phyloP scores from a whole-genome alignment of 2,113 vertebrate species.

The Pteropus alecto region DNA sequence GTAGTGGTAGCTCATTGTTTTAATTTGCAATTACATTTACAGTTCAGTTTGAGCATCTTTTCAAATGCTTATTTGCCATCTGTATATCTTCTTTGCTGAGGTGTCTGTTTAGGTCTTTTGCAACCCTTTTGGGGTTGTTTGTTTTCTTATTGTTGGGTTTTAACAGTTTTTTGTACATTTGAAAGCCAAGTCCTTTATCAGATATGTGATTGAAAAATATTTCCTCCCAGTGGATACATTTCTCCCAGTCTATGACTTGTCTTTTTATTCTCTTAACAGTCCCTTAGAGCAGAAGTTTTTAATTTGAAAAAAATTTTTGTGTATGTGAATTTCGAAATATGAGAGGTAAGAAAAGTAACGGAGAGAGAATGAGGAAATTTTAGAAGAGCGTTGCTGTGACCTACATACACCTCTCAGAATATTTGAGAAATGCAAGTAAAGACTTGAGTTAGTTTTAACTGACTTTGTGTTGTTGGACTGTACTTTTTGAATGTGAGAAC shows the following conservation, averaged over 20 bases:
- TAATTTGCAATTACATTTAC: background rate
- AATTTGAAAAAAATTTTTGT: background rate
- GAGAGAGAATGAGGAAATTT: background rate
- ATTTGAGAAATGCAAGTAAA: background rate
- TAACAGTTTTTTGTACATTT: background rate
- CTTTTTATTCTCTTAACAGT: background rate
- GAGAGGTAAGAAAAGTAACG: background rate
- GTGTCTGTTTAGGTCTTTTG: background rate
- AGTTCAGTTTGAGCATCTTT: background rate
- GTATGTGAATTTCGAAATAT: background rate
- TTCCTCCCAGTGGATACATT: background rate
- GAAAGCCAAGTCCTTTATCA: background rate
- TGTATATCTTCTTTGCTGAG: background rate
- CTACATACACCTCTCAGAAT: background rate
- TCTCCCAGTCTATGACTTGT: background rate
- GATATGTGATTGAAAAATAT: background rate
- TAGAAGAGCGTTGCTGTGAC: background rate
- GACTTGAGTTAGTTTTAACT: background rate
- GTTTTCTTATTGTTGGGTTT: background rate
- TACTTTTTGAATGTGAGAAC: background rate
- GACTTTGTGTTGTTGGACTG: background rate
- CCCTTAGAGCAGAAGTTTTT: background rate
- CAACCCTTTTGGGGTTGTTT: background rate
- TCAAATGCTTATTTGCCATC: background rate
- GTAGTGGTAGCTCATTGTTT: background rate